Base-by-base conservation (phyloP, 2,113 vertebrate species). In the Heterocephalus glaber region DNA sequence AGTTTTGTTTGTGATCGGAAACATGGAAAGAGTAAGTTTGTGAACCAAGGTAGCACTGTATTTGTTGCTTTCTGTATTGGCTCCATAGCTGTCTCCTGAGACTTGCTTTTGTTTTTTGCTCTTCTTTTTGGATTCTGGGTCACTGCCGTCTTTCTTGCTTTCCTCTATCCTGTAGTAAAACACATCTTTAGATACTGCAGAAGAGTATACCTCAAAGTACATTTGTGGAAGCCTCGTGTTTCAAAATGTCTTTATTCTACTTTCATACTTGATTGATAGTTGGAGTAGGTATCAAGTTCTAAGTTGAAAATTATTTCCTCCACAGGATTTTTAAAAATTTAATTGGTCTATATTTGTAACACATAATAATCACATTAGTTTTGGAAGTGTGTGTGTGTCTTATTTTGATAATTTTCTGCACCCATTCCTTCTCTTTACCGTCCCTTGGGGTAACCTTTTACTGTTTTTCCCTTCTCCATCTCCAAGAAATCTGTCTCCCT, bases 171-270 rank as follows among this genome's bases (percentile, higher is more conserved):
- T 61, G 87, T 83, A 72, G 13, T 86, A 52, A 49, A 35, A 10
- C 26, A 2, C 47, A 35, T 56, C 38, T 80, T 92, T 85, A 81
- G 44, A 81, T 74, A 47, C n/a, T 88, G 14, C 38, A 3, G 12
- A 16, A 60, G 58, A 72, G 1, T 92, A 35, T 76, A 38, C 38
- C 76, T 92, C 68, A 17, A 68, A 61, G 49, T 95, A 65, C 16
- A 65, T 89, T 90, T 66, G 70, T 90, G 65, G 83, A 94, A 38
- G 24, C 30, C 41, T 85, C 79, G n/a, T n/a, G 24, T 89, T 70
- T 70, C n/a, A 88, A n/a, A 94, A 90, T 52, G 4, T 35, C 35
- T 47, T 95, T 12, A 44, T 44, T 44, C 22, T 44, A 14, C 24
- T 74, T 74, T 47, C 70, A 14, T 26, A 38, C n/a, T 70, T 41